phyloP scores from a whole-genome alignment of 2,888 invertebrate genomes.

The Noctua pronuba region DNA sequence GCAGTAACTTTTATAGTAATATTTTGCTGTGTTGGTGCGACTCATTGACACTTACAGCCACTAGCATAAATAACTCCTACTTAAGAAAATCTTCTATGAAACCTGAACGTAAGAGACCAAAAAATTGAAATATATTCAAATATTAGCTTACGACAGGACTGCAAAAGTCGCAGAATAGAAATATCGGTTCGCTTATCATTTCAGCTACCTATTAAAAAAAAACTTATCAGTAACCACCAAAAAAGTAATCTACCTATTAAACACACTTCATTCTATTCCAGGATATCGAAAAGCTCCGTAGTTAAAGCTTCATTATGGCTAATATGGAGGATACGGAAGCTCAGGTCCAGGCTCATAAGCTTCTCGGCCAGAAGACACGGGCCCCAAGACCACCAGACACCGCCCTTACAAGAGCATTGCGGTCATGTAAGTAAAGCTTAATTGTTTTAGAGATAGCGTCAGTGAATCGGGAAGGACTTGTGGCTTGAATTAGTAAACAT shows the following conservation, averaged over 20 bases:
- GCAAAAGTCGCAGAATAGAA: background rate
- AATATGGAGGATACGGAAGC: constrained; percentile 81
- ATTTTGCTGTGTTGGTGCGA: too few relatives aligned
- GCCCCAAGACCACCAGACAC: constrained; percentile 76
- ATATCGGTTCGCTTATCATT: background rate
- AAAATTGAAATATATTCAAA: background rate
- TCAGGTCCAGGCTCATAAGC: constrained; percentile 83
- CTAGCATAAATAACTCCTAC: background rate
- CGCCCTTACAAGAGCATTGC: constrained; percentile 78
- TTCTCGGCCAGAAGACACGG: constrained; percentile 82
- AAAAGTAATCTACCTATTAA: constrained; percentile 1
- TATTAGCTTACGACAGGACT: background rate
- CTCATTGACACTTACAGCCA: background rate
- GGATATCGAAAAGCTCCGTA: constrained; percentile 16
- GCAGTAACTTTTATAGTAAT: too few relatives aligned
- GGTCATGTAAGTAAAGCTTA: constrained; percentile 82
- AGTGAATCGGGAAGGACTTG: background rate
- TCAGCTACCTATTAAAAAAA: background rate
- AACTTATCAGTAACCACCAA: background rate
- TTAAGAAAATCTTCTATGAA: background rate
- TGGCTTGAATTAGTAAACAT: too few relatives aligned
- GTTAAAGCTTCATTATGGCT: constrained; percentile 12
- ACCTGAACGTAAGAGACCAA: background rate
- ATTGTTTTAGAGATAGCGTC: background rate
- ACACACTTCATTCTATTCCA: constrained; percentile 30